A percentile compares a stretch with the other conserved stretches of the same genome.
Evolutionary conservation across 2,113 vertebrate genomes (phyloP).

Genomic region (Marmota monax): DNA sequence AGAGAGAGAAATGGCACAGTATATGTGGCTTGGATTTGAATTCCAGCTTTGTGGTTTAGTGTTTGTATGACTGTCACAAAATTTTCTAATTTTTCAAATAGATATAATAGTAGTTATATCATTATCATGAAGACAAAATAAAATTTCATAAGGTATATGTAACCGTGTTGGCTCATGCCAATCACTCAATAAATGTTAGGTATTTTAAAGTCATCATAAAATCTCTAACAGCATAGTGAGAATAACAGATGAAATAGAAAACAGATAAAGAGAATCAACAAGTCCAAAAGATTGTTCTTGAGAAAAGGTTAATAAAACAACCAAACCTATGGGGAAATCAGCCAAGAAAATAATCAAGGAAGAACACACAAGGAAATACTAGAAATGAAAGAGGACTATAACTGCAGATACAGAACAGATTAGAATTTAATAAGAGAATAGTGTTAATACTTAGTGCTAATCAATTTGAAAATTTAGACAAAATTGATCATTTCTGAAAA

Average conservation of each 20-base stretch:
- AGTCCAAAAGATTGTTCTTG: neutral
- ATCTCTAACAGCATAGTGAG: neutral
- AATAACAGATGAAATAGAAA: conserved; percentile 32
- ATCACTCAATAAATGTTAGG: neutral
- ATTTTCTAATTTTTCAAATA: conserved; percentile 13
- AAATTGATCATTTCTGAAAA: conserved; percentile 21
- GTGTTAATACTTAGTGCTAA: conserved; percentile 25
- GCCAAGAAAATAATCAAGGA: conserved; percentile 1
- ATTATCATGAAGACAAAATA: neutral
- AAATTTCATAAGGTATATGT: neutral
- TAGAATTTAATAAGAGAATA: conserved; percentile 60
- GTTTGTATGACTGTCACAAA: neutral
- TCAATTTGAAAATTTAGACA: conserved; percentile 38
- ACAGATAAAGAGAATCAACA: conserved; percentile 40
- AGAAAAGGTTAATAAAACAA: conserved; percentile 43
- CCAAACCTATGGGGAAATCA: neutral
- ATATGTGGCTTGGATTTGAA: conserved; percentile 5
- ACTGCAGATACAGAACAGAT: neutral
- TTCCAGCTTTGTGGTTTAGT: neutral
- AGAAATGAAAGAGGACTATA: neutral
- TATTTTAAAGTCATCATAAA: conserved; percentile 18
- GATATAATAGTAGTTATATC: neutral
- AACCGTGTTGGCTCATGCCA: neutral
- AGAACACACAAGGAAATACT: neutral
- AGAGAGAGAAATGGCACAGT: neutral